Percentiles rank a stretch among this genome's conserved stretches.
These are phyloP conservation scores for Aphelenchoides besseyi DNA, from an alignment of 1,140 invertebrate species.

Conservation along the genomic window DNA sequence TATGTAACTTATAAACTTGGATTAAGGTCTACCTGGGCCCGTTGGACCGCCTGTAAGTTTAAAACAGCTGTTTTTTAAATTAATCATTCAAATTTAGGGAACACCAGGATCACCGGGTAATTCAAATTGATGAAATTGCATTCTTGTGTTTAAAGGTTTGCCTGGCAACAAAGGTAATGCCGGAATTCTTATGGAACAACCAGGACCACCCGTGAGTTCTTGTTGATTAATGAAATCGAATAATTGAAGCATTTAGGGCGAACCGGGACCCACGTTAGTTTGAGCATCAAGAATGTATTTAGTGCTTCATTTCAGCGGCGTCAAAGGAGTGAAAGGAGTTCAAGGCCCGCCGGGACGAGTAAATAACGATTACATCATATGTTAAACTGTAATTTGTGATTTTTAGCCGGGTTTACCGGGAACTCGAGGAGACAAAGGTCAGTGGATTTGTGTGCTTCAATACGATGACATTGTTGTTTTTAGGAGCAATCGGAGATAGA, in stretches of 20 bases:
- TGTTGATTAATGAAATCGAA: background rate
- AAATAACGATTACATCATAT: background rate
- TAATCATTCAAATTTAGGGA: constrained; percentile 14
- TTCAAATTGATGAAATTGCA: background rate
- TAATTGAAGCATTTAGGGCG: constrained; percentile 3
- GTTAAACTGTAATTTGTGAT: background rate
- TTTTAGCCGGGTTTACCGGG: background rate
- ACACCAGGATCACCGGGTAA: constrained; percentile 27
- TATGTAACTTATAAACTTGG: background rate
- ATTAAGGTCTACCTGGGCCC: constrained; percentile 1
- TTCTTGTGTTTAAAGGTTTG: background rate
- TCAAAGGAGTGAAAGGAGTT: constrained; percentile 26
- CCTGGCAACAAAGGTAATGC: background rate
- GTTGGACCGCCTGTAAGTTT: constrained; percentile 21
- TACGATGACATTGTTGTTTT: too few relatives aligned
- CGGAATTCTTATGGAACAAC: constrained; percentile 21
- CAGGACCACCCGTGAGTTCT: constrained; percentile 16
- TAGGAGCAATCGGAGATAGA: too few relatives aligned
- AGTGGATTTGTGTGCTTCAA: too few relatives aligned
- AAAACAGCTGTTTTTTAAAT: background rate
- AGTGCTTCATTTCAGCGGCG: too few relatives aligned
- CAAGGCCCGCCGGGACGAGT: constrained; percentile 34
- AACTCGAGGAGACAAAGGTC: background rate
- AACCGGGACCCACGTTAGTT: background rate
- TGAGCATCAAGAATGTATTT: too few relatives aligned